Conservation (phyloP, 53 echinoderm and acorn worm species). For the Paracentrotus lividus region DNA sequence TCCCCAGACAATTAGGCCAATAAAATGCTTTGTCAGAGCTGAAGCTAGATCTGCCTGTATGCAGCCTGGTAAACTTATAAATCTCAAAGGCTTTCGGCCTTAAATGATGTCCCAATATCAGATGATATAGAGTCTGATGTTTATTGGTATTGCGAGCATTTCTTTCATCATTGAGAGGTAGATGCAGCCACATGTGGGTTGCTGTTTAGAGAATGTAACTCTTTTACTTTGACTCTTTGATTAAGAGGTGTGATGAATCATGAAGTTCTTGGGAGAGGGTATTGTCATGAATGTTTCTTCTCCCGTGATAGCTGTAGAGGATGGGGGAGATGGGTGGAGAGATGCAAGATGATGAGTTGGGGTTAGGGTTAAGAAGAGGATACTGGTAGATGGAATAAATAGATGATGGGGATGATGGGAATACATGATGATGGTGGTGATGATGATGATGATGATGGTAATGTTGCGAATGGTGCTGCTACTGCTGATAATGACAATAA, state of each 20-base stretch:
- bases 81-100: no score
- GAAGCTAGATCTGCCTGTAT: not conserved
- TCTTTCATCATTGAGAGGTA: not conserved
- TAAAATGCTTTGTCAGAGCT: no score
- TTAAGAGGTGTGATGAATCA: slow-evolving; percentile 4
- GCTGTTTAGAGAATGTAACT: slow-evolving; percentile 50
- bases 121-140: not conserved
- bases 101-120: not conserved
- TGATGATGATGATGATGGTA: not conserved
- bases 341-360: not conserved
- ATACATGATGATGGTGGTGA: not conserved
- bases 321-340: not conserved
- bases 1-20: no score
- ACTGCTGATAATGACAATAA: not conserved
- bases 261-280: not conserved
- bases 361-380: not conserved
- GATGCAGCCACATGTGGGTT: not conserved
- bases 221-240: slow-evolving; percentile 4
- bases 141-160: slow-evolving; percentile 4
- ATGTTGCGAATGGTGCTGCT: not conserved
- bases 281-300: not conserved
- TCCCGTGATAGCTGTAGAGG: not conserved
- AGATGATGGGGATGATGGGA: not conserved
- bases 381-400: not conserved
- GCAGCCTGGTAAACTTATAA: not conserved